These are phyloP conservation scores for Conopomorpha cramerella DNA, from an alignment of 1,140 invertebrate genomes.

Conservation along the genomic window DNA sequence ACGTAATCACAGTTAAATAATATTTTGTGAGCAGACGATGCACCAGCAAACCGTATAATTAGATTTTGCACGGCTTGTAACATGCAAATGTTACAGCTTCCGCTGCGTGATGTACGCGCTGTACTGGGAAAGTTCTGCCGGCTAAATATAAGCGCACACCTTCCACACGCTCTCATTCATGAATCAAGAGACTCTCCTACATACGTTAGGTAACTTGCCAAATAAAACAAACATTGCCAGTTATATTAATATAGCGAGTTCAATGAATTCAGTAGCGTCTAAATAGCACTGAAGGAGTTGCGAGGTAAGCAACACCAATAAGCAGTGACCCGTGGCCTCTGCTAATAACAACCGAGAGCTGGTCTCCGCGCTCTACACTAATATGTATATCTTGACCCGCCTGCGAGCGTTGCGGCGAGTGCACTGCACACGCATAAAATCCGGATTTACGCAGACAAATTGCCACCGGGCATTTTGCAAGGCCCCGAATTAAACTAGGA, in stretches of 20 bases:
- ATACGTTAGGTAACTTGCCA: conserved; percentile 46
- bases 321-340: too few species aligned
- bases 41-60: not conserved
- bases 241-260: conserved; percentile 54
- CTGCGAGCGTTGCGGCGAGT: not conserved
- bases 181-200: conserved; percentile 59
- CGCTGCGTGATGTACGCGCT: conserved; percentile 37
- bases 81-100: conserved; percentile 23
- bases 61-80: conserved; percentile 6
- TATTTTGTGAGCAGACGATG: not conserved
- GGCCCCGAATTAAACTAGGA: conserved; percentile 10
- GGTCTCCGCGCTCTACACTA: too few species aligned
- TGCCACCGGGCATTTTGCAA: conserved; percentile 12
- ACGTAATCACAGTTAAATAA: not conserved
- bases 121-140: conserved; percentile 41
- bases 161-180: conserved; percentile 46
- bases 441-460: conserved; percentile 19
- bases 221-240: conserved; percentile 45
- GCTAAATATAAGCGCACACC: conserved; percentile 42
- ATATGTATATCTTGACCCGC: too few species aligned
- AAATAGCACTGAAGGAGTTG: too few species aligned
- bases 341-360: too few species aligned
- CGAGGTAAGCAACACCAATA: too few species aligned
- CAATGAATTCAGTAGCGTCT: conserved; percentile 39
- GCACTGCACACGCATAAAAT: conserved; percentile 10